Evolutionary conservation across 2,113 vertebrate species (phyloP).

Genomic region (Ciconia maguari): DNA sequence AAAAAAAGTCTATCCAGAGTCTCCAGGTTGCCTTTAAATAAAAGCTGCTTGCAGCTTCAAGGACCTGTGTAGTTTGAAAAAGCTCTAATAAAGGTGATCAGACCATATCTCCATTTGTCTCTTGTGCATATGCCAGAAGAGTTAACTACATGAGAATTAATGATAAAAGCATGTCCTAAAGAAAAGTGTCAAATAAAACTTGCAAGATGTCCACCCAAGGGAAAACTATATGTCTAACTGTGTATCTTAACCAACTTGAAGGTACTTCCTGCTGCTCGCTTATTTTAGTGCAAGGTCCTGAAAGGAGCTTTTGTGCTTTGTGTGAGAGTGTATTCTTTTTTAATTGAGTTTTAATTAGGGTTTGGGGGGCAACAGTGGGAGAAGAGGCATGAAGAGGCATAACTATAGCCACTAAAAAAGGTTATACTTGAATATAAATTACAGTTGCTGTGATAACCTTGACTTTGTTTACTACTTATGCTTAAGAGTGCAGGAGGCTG

Average conservation of each 20-base stretch:
- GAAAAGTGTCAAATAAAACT: background rate
- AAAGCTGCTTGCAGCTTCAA: background rate
- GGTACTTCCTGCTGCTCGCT: background rate
- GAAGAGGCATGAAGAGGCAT: background rate
- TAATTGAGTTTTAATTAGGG: background rate
- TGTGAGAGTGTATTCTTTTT: background rate
- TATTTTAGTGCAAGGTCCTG: background rate
- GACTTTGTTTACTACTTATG: background rate
- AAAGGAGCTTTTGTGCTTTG: background rate
- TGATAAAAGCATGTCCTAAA: background rate
- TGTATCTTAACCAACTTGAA: background rate
- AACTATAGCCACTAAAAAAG: background rate
- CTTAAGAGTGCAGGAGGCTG: background rate
- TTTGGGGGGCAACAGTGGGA: background rate
- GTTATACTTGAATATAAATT: background rate
- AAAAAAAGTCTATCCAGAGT: background rate
- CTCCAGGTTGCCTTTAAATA: background rate
- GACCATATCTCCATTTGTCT: background rate
- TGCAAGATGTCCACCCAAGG: background rate
- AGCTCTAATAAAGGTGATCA: background rate
- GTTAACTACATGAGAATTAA: background rate
- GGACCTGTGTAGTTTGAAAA: background rate
- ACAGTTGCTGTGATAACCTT: background rate
- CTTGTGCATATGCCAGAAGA: background rate
- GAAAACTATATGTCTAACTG: background rate